These are phyloP conservation scores for human (Homo sapiens) DNA, from an alignment of 2,113 vertebrate species.

Conservation along the genomic window GRCh38 chr11:22045001-22045500, in stretches of 20 bases:
- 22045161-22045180: not conserved
- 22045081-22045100: not conserved
- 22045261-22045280: not conserved
- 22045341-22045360: not conserved
- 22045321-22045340: not conserved
- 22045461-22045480: not conserved
- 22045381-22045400: not conserved
- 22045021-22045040: not conserved
- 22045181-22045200: not conserved
- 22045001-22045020: not conserved
- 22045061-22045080: not conserved
- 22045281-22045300: not conserved
- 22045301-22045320: not conserved
- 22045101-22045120: not conserved
- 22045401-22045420: not conserved
- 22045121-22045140: not conserved
- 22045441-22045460: not conserved
- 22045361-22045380: not conserved
- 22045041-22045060: not conserved
- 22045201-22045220: not conserved
- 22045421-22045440: not conserved
- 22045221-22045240: not conserved
- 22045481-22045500: not conserved
- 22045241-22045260: not conserved
- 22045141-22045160: not conserved